A percentile compares a stretch with the other conserved stretches of the same genome.
Conservation (phyloP, 2,113 vertebrate genomes). For the Xiphophorus hellerii region DNA sequence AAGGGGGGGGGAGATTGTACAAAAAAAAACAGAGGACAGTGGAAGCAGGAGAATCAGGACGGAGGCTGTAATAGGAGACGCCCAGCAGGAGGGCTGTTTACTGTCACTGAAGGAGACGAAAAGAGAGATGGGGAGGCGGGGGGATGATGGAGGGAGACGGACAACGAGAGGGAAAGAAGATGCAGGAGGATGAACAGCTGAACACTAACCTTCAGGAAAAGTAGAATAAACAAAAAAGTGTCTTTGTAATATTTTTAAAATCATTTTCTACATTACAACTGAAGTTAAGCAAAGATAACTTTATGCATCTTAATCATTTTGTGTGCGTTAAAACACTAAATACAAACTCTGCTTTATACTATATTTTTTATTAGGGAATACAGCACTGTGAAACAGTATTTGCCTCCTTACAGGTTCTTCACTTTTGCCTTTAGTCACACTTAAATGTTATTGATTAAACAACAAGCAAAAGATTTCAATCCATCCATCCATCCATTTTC, state of each 20-base stretch:
- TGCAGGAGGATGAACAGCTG: conserved; percentile 46
- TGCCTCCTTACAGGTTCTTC: not conserved
- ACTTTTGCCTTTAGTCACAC: not conserved
- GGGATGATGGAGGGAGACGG: conserved; percentile 18
- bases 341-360: not conserved
- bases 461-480: too few species aligned
- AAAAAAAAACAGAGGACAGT: conserved; percentile 23
- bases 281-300: conserved; percentile 4
- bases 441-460: not conserved
- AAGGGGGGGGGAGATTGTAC: not conserved
- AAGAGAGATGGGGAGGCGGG: conserved; percentile 26
- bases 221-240: conserved; percentile 25
- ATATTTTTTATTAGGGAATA: not conserved
- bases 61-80: conserved; percentile 75
- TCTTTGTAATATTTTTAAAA: not conserved
- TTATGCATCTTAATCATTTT: not conserved
- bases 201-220: conserved; percentile 4
- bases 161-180: conserved; percentile 46
- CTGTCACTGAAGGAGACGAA: conserved; percentile 68
- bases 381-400: not conserved
- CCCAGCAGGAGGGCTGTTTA: conserved; percentile 75
- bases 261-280: not conserved
- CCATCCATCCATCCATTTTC: too few species aligned
- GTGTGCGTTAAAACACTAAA: not conserved
- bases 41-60: conserved; percentile 65